Percentiles rank a stretch among this genome's conserved stretches.
phyloP scores from a whole-genome alignment of 2,113 vertebrate genomes.

The Sminthopsis crassicaudata region DNA sequence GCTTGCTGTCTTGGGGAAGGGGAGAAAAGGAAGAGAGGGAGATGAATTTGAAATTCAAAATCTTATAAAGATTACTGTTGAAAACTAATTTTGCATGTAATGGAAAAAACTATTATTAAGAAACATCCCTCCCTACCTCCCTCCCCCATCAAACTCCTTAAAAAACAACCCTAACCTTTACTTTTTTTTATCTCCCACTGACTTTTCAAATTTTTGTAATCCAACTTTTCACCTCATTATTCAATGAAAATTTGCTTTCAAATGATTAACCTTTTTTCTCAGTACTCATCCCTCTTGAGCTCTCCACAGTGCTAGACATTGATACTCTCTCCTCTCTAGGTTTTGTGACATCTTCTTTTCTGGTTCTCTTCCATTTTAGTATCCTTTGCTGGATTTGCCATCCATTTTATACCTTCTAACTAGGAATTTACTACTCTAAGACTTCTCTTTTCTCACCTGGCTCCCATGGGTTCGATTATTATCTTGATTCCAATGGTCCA shows the following conservation, averaged over 20 bases:
- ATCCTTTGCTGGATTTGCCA: neutral
- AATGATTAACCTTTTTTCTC: neutral
- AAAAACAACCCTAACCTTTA: neutral
- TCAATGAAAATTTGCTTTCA: neutral
- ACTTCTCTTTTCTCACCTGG: neutral
- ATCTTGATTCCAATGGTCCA: neutral
- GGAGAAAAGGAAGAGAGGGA: too few relatives aligned
- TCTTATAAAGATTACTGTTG: too few relatives aligned
- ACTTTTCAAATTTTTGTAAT: neutral
- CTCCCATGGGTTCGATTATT: neutral
- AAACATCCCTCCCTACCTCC: too few relatives aligned
- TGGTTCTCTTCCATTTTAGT: neutral
- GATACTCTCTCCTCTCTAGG: neutral
- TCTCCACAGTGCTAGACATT: neutral
- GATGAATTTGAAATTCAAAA: too few relatives aligned
- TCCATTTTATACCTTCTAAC: neutral
- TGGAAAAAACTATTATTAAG: too few relatives aligned
- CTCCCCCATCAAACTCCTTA: neutral
- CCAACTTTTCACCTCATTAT: neutral
- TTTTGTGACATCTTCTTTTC: neutral
- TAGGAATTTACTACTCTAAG: neutral
- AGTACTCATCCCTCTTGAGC: neutral
- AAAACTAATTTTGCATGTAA: too few relatives aligned
- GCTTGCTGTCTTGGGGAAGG: too few relatives aligned
- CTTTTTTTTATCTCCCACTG: neutral